Evolutionary conservation across 2,888 invertebrate species (phyloP).

Genomic region (Dynastes hyllus): DNA sequence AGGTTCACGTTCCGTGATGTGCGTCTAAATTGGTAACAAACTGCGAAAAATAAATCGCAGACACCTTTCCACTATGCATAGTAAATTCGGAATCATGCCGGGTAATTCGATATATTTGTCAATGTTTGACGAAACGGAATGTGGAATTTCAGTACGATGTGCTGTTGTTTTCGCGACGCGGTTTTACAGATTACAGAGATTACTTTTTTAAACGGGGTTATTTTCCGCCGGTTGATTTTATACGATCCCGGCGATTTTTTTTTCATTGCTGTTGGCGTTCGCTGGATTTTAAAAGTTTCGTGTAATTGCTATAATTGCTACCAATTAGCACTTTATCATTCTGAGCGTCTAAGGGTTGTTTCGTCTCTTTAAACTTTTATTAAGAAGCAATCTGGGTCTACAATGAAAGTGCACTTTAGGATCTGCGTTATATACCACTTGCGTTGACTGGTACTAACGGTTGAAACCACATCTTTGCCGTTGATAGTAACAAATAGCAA

Average conservation of each 20-base stretch:
- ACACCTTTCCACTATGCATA: constrained; percentile 26
- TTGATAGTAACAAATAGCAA: no score
- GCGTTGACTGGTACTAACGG: no score
- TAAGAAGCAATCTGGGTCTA: no score
- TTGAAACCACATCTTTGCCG: no score
- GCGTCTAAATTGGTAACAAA: constrained; percentile 19
- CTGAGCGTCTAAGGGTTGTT: no score
- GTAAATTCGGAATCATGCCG: constrained; percentile 4
- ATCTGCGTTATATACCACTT: no score
- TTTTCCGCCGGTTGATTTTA: constrained; percentile 9
- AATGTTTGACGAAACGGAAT: constrained; percentile 25
- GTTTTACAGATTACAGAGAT: constrained; percentile 10
- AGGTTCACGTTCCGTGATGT: not conserved
- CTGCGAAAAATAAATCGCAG: not conserved
- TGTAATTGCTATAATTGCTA: not conserved
- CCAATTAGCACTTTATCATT: no score
- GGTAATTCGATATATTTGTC: constrained; percentile 26
- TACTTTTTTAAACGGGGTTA: constrained; percentile 10
- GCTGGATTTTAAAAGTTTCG: not conserved
- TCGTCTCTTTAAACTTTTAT: no score
- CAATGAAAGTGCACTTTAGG: no score
- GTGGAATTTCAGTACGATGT: not conserved
- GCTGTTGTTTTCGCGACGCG: not conserved
- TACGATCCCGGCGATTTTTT: not conserved
- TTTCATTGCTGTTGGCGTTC: not conserved